Conservation (phyloP, 2,113 vertebrate species). For the Pygoscelis adeliae region DNA sequence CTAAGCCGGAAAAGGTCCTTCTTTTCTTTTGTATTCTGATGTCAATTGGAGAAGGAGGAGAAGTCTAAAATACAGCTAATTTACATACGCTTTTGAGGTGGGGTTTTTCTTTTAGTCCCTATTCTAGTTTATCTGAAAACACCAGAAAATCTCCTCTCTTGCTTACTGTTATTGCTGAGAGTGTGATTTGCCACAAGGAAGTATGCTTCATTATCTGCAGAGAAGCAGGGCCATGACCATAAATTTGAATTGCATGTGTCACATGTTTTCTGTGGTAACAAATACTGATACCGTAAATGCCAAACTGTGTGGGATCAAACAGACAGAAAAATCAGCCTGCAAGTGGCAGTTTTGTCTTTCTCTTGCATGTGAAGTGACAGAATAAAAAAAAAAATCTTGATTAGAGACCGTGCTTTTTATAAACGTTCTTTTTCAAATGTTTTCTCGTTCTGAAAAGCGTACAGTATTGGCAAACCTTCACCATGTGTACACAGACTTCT, state of each 20-base stretch:
- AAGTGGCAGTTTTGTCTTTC: background rate
- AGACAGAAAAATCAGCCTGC: background rate
- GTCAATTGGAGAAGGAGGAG: background rate
- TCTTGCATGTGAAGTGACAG: background rate
- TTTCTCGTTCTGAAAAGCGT: background rate
- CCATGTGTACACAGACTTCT: background rate
- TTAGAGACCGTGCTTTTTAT: background rate
- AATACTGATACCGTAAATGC: background rate
- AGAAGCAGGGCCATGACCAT: background rate
- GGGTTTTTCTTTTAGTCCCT: background rate
- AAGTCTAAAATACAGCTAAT: background rate
- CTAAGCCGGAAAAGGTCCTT: background rate
- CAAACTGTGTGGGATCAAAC: background rate
- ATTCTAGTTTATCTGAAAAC: background rate
- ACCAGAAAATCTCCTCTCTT: background rate
- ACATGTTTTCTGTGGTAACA: background rate
- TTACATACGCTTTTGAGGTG: background rate
- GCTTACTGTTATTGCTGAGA: background rate
- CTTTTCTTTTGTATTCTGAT: background rate
- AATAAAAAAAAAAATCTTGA: background rate
- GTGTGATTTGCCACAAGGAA: background rate
- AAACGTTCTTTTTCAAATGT: background rate
- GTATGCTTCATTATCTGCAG: background rate
- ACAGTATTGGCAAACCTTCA: background rate
- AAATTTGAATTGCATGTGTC: background rate